A percentile compares a stretch with the other conserved stretches of the same genome.
Conservation (phyloP, 2,113 vertebrate species). For the Dolichotis patagonum region DNA sequence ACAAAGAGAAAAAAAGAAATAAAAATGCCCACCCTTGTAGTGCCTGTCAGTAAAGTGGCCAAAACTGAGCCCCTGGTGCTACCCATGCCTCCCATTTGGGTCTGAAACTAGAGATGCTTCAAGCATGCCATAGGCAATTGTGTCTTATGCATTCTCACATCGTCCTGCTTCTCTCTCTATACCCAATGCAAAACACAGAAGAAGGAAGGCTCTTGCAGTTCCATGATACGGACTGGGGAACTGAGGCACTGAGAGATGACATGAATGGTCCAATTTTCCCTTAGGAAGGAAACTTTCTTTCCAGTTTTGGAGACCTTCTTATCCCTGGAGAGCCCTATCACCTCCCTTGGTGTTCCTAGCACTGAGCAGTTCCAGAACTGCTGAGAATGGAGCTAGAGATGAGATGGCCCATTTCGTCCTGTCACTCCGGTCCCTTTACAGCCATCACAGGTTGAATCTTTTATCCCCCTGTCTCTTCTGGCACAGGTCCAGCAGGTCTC, state of each 20-base stretch:
- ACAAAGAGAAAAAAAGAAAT: not conserved
- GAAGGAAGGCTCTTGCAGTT: not conserved
- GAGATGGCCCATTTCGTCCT: not conserved
- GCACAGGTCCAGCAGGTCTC: not conserved
- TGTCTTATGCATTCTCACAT: not conserved
- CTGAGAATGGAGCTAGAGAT: not conserved
- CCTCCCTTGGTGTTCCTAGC: not conserved
- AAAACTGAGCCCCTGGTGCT: not conserved
- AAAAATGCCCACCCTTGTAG: not conserved
- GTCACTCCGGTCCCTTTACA: not conserved
- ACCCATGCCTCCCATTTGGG: not conserved
- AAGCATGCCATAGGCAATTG: not conserved
- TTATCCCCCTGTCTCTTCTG: not conserved
- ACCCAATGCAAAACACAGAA: not conserved
- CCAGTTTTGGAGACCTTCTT: not conserved
- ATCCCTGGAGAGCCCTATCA: not conserved
- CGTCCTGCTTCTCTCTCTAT: not conserved
- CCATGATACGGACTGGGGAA: not conserved
- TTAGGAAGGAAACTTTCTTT: slow-evolving; percentile 32
- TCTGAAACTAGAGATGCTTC: slow-evolving; percentile 18
- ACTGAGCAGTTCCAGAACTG: not conserved
- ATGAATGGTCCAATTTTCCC: not conserved
- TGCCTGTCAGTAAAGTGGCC: not conserved
- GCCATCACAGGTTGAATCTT: not conserved
- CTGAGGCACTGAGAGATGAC: not conserved